Evolutionary conservation across 2,888 invertebrate species (phyloP), one percentile per base, ranked within the genome.

Genomic region (Lycia hirtaria): DNA sequence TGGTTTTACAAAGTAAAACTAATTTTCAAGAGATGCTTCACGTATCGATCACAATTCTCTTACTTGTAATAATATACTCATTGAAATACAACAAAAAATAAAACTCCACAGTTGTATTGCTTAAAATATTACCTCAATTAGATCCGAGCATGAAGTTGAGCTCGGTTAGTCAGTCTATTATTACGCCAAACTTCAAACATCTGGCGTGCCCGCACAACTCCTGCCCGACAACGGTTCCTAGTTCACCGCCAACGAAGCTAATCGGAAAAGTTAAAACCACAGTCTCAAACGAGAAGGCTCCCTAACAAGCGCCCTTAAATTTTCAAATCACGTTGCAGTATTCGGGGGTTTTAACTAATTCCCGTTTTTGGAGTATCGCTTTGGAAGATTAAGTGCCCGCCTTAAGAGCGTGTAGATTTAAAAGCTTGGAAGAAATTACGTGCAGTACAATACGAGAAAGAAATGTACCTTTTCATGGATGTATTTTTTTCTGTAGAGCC

Each of bases 291-390:
- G 55, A 55, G 56, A 56, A 64, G 56, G 58, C 52, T 40, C 55
- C 56, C 15, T 41, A 41, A 41, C 41, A 26, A 41, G 17, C 41
- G 32, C 50, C 32, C 40, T 66, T 63, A 52, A 55, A 66, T 47
- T 66, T 69, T 67, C 69, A 62, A 60, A 69, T 69, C 69, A 67
- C 69, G 69, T 69, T 54, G 56, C 53, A 49, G 60, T 60, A 64
- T 54, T 63, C 48, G 33, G 62, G 62, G 55, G 51, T 64, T 65
- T 65, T 67, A 65, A 63, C 56, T 61, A 54, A 56, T 56, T 59
- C 56, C 49, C 55, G 54, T 60, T 51, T 57, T 53, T 56, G 49
- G 60, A 47, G 52, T 49, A 57, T 63, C 55, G 56, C 43, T 59
- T 53, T 41, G 22, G 48, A 54, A 62, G 50, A 56, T 56, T 56